phyloP scores from a whole-genome alignment of 2,797 vertebrate genomes.

The Naso thynnoides region DNA sequence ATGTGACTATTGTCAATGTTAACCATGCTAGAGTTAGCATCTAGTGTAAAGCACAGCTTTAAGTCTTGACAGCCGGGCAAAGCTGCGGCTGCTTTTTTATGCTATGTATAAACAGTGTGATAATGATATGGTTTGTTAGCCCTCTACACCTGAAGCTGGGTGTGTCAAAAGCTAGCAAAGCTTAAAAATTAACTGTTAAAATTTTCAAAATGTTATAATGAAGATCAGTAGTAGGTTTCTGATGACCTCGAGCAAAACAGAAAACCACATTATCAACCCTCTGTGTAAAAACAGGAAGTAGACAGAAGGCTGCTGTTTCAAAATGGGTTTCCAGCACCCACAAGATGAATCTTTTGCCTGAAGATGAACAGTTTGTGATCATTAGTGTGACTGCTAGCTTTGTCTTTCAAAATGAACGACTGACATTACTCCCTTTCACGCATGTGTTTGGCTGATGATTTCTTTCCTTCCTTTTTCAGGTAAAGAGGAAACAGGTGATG shows the following conservation, averaged over 20 bases:
- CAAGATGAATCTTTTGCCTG: constrained; percentile 41
- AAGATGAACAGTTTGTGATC: constrained; percentile 53
- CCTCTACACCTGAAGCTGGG: background rate
- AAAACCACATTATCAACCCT: background rate
- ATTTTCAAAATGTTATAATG: background rate
- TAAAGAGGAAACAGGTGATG: constrained; percentile 69
- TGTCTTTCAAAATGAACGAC: constrained; percentile 50
- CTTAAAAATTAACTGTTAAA: background rate
- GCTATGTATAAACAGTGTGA: background rate
- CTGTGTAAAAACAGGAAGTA: background rate
- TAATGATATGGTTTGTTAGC: background rate
- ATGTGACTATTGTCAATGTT: background rate
- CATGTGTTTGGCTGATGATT: constrained; percentile 50
- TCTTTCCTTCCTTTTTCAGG: constrained; percentile 60
- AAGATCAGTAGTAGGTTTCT: background rate
- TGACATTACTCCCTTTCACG: constrained; percentile 40
- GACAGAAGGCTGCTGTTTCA: no score
- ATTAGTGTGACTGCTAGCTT: constrained; percentile 52
- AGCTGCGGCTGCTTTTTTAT: no score
- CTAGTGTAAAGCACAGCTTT: background rate
- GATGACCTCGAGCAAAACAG: constrained; percentile 1
- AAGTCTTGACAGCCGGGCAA: background rate
- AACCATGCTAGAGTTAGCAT: constrained; percentile 1
- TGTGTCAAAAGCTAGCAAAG: background rate
- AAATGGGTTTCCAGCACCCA: constrained; percentile 24